Percentiles rank a stretch among this genome's conserved stretches.
Conservation (phyloP, 2,888 invertebrate genomes). For the Drosophila glabriapex region DNA sequence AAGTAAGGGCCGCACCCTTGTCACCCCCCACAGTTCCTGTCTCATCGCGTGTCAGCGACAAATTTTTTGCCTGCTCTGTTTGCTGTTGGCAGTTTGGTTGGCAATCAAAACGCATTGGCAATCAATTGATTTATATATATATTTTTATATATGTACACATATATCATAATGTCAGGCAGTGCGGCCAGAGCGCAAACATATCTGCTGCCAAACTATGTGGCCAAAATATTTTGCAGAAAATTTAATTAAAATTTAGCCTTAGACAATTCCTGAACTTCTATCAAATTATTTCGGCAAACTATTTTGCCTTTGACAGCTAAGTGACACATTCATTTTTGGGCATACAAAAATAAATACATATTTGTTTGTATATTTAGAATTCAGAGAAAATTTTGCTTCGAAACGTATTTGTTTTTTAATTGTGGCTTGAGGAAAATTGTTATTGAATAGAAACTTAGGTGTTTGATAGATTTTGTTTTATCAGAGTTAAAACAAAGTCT, state of each 20-base stretch:
- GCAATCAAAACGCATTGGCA: constrained; percentile 76
- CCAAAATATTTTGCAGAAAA: constrained; percentile 3
- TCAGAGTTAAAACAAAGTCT: neutral
- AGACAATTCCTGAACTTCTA: neutral
- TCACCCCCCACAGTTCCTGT: neutral
- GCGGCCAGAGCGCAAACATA: constrained; percentile 25
- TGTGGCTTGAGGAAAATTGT: neutral
- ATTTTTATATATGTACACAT: neutral
- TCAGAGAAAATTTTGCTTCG: neutral
- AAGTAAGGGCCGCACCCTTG: neutral
- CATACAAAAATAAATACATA: neutral
- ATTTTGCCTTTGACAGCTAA: constrained; percentile 16
- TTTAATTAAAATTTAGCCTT: constrained; percentile 25
- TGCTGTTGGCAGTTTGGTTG: constrained; percentile 36
- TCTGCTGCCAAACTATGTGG: neutral
- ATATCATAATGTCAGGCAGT: constrained; percentile 59
- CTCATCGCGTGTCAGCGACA: constrained; percentile 59
- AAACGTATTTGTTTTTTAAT: neutral
- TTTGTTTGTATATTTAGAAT: neutral
- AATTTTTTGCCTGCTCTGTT: constrained; percentile 34
- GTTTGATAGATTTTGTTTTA: neutral
- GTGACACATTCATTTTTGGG: neutral
- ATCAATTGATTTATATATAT: constrained; percentile 74
- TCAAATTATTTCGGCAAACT: constrained; percentile 1
- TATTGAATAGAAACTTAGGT: neutral